Conservation (phyloP, 2,797 vertebrate genomes). For the Tenualosa ilisha region DNA sequence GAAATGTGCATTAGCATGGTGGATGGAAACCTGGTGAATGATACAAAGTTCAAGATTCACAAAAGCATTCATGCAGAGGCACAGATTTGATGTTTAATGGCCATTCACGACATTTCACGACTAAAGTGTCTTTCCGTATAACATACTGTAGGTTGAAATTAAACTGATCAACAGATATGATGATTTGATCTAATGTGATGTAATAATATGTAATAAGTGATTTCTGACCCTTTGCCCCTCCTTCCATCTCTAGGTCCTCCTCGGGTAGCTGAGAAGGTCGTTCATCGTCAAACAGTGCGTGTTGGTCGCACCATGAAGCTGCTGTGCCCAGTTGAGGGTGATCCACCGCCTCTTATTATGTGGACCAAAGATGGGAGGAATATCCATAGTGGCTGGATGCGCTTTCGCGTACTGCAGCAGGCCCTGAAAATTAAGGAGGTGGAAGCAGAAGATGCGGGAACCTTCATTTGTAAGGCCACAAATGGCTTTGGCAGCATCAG, state of each 20-base stretch:
- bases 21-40: too few species aligned
- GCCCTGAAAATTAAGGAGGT: conserved; percentile 95
- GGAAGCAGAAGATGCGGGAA: conserved; percentile 89
- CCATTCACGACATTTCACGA: too few species aligned
- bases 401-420: conserved; percentile 89
- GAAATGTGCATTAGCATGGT: too few species aligned
- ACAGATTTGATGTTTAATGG: too few species aligned
- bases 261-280: conserved; percentile 85
- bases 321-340: conserved; percentile 79
- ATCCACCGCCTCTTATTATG: conserved; percentile 80
- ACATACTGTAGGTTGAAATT: too few species aligned
- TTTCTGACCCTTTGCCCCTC: not conserved
- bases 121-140: too few species aligned
- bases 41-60: too few species aligned
- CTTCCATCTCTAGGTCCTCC: conserved; percentile 81
- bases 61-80: too few species aligned
- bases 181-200: too few species aligned
- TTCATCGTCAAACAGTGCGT: conserved; percentile 85
- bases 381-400: conserved; percentile 93
- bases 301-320: conserved; percentile 77
- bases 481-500: conserved; percentile 96
- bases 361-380: conserved; percentile 85
- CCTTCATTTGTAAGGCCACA: conserved; percentile 96
- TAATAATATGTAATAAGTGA: too few species aligned
- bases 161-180: too few species aligned